Percentiles rank a stretch among this genome's conserved stretches.
Evolutionary conservation across 1,140 invertebrate species (phyloP).

Genomic region (Anoplophora glabripennis): DNA sequence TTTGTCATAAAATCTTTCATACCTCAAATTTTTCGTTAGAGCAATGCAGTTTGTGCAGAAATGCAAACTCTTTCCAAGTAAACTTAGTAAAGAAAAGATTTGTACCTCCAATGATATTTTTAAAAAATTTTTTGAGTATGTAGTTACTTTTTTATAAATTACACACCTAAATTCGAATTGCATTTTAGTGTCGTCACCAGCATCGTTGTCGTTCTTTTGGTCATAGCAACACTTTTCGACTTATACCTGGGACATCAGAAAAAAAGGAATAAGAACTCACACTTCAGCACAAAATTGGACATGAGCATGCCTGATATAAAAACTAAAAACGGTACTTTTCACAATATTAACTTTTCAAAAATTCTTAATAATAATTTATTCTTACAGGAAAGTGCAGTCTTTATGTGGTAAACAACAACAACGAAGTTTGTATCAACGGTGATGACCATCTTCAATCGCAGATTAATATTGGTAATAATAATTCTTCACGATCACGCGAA

Average conservation of each 20-base stretch:
- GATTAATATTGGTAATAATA: background rate
- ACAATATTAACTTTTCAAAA: background rate
- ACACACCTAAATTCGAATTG: too few species aligned
- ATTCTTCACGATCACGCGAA: constrained; percentile 18
- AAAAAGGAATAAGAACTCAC: constrained; percentile 20
- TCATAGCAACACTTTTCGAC: constrained; percentile 62
- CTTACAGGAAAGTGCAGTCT: constrained; percentile 33
- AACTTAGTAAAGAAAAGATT: too few species aligned
- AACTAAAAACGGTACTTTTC: constrained; percentile 31
- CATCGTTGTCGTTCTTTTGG: constrained; percentile 56
- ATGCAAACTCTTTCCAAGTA: too few species aligned
- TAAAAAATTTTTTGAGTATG: too few species aligned
- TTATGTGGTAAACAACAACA: constrained; percentile 35
- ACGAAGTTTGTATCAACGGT: constrained; percentile 5
- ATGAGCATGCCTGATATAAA: constrained; percentile 34
- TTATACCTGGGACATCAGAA: constrained; percentile 39
- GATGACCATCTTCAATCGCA: constrained; percentile 21
- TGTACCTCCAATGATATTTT: too few species aligned
- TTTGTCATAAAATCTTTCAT: too few species aligned
- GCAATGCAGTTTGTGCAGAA: too few species aligned
- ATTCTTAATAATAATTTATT: background rate
- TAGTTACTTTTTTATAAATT: too few species aligned
- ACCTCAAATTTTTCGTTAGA: too few species aligned
- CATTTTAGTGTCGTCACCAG: constrained; percentile 58
- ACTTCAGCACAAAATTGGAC: constrained; percentile 30